Percentiles rank a stretch among this genome's conserved stretches.
These are phyloP conservation scores for Apodemia zela DNA, from an alignment of 2,888 invertebrate genomes.

Conservation along the genomic window DNA sequence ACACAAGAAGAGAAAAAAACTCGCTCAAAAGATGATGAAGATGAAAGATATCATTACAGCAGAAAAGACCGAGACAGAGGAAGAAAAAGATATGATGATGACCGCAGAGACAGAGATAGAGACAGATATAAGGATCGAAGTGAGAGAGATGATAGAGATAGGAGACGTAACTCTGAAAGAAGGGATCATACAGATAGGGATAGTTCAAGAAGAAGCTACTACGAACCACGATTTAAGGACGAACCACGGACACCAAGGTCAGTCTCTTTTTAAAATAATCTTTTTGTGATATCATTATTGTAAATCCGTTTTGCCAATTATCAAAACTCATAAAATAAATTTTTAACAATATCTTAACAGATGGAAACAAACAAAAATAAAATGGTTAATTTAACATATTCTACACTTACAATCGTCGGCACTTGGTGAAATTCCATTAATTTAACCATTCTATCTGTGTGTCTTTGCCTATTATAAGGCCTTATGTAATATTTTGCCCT, in stretches of 20 bases:
- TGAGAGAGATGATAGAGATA: slow-evolving; percentile 46
- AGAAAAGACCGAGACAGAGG: slow-evolving; percentile 38
- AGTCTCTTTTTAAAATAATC: background rate
- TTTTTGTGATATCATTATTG: background rate
- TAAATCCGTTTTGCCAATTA: no score
- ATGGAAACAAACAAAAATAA: no score
- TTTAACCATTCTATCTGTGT: no score
- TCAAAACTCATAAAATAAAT: no score
- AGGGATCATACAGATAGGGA: slow-evolving; percentile 53
- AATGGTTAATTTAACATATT: no score
- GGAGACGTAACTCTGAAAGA: slow-evolving; percentile 43
- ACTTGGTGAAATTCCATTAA: no score
- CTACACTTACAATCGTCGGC: no score
- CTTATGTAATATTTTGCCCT: no score
- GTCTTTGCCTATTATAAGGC: no score
- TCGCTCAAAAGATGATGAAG: slow-evolving; percentile 59
- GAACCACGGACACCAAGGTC: slow-evolving; percentile 92
- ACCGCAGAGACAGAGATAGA: slow-evolving; percentile 44
- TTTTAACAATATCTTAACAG: no score
- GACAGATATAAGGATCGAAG: slow-evolving; percentile 48
- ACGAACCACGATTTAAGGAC: slow-evolving; percentile 86
- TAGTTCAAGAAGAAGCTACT: slow-evolving; percentile 71
- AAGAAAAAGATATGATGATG: slow-evolving; percentile 21
- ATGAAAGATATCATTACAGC: slow-evolving; percentile 54
- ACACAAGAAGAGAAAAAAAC: slow-evolving; percentile 80